Evolutionary conservation across 2,888 invertebrate species (phyloP).

Genomic region (Drosophila ezoana): DNA sequence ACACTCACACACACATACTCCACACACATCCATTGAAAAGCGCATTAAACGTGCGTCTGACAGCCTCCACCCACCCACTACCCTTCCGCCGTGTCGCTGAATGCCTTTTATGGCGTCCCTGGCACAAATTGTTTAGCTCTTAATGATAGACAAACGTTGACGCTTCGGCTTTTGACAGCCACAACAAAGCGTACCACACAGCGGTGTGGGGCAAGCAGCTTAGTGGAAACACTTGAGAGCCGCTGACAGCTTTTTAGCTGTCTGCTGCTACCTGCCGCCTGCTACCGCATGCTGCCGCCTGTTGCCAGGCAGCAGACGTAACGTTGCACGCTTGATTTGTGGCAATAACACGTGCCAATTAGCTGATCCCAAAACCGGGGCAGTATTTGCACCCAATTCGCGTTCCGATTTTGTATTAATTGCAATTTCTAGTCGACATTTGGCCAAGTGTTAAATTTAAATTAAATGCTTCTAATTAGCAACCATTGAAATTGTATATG

Average conservation of each 20-base stretch:
- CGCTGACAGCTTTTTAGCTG: slow-evolving; percentile 33
- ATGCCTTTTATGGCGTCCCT: slow-evolving; percentile 49
- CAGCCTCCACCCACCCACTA: slow-evolving; percentile 16
- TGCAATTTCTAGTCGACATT: slow-evolving; percentile 15
- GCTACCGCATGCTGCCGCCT: not conserved
- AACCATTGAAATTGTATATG: slow-evolving; percentile 29
- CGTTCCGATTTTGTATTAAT: slow-evolving; percentile 44
- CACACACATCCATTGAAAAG: slow-evolving; percentile 50
- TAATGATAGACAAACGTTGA: slow-evolving; percentile 68
- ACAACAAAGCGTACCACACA: slow-evolving; percentile 9
- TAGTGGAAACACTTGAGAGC: slow-evolving; percentile 28
- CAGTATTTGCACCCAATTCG: slow-evolving; percentile 22
- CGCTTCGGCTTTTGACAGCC: slow-evolving; percentile 42
- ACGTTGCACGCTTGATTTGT: slow-evolving; percentile 28
- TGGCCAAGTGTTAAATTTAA: slow-evolving; percentile 42
- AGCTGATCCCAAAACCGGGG: slow-evolving; percentile 43
- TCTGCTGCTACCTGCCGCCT: not conserved
- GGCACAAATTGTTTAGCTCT: slow-evolving; percentile 60
- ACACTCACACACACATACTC: not conserved
- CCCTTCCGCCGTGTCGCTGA: slow-evolving; percentile 3
- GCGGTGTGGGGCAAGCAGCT: not conserved
- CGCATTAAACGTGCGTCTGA: slow-evolving; percentile 66
- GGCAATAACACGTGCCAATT: slow-evolving; percentile 64
- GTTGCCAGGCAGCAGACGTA: slow-evolving; percentile 6
- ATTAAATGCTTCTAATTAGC: slow-evolving; percentile 60